Conservation (phyloP, 2,888 invertebrate genomes). For the Epicampocera succincta region DNA sequence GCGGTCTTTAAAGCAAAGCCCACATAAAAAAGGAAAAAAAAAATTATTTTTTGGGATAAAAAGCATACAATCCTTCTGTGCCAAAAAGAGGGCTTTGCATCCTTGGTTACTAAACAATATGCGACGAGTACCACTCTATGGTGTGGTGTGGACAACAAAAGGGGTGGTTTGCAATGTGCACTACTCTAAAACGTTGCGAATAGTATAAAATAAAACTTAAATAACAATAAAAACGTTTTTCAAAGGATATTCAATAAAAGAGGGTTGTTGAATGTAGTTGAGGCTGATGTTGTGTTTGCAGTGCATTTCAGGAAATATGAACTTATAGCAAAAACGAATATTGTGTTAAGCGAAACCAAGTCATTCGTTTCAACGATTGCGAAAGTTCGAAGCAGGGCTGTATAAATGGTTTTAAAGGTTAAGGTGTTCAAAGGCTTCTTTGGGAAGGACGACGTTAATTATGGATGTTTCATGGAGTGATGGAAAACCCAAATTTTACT, state of each 20-base stretch:
- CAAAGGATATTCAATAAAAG: conserved; percentile 45
- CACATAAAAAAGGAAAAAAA: neutral
- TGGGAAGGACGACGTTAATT: no score
- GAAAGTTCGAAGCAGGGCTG: neutral
- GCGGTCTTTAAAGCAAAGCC: neutral
- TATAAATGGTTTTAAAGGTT: neutral
- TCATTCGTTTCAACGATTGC: neutral
- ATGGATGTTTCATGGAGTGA: no score
- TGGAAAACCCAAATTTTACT: no score
- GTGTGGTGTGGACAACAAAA: neutral
- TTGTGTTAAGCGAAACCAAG: conserved; percentile 5
- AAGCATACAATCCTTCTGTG: conserved; percentile 13
- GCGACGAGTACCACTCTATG: conserved; percentile 17
- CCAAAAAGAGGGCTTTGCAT: conserved; percentile 5
- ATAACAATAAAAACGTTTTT: conserved; percentile 44
- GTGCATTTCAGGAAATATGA: conserved; percentile 16
- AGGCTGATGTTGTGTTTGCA: conserved; percentile 13
- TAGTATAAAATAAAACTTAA: conserved; percentile 35
- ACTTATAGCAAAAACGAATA: neutral
- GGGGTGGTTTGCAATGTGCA: conserved; percentile 38
- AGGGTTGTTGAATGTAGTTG: conserved; percentile 24
- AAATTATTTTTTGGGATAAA: neutral
- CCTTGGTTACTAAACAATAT: conserved; percentile 23
- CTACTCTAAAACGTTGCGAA: conserved; percentile 12
- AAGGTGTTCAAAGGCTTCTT: no score